Percentiles rank a stretch among this genome's conserved stretches.
Conservation (phyloP, 1,140 invertebrate genomes). For the Sesamia nonagrioides region DNA sequence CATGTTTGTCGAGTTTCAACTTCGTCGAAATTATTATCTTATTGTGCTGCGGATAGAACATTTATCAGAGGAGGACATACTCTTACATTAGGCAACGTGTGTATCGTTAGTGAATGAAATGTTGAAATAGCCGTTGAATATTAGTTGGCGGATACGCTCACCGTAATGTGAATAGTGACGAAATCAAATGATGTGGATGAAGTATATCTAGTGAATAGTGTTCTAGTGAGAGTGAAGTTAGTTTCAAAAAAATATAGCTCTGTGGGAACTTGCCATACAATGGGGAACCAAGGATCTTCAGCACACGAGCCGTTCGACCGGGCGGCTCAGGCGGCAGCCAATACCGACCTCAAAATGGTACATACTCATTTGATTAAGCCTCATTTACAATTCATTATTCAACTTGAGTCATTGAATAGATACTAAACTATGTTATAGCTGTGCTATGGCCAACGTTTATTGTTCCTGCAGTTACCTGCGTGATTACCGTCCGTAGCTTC, state of each 20-base stretch:
- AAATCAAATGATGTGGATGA: conserved; percentile 40
- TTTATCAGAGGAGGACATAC: conserved; percentile 72
- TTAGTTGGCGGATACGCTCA: conserved; percentile 47
- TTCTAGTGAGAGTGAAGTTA: conserved; percentile 58
- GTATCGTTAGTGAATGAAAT: conserved; percentile 64
- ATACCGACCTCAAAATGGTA: conserved; percentile 84
- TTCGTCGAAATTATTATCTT: conserved; percentile 80
- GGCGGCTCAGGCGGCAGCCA: conserved; percentile 74
- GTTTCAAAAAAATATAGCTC: conserved; percentile 51
- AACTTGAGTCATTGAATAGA: conserved; percentile 58
- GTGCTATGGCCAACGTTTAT: conserved; percentile 49
- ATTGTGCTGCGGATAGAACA: conserved; percentile 69
- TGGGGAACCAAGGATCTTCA: conserved; percentile 91
- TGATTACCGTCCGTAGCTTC: background rate
- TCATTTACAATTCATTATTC: conserved; percentile 62
- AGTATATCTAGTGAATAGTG: conserved; percentile 52
- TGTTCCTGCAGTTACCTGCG: conserved; percentile 41
- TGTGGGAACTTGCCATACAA: conserved; percentile 65
- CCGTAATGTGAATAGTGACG: conserved; percentile 48
- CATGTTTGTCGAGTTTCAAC: conserved; percentile 80
- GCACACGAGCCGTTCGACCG: conserved; percentile 90
- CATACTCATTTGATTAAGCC: conserved; percentile 60
- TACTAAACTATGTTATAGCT: conserved; percentile 19
- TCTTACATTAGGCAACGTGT: conserved; percentile 64
- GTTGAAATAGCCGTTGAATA: conserved; percentile 65